Base-by-base conservation (phyloP, 2,797 vertebrate species). In the Coracias cyanogaster region DNA sequence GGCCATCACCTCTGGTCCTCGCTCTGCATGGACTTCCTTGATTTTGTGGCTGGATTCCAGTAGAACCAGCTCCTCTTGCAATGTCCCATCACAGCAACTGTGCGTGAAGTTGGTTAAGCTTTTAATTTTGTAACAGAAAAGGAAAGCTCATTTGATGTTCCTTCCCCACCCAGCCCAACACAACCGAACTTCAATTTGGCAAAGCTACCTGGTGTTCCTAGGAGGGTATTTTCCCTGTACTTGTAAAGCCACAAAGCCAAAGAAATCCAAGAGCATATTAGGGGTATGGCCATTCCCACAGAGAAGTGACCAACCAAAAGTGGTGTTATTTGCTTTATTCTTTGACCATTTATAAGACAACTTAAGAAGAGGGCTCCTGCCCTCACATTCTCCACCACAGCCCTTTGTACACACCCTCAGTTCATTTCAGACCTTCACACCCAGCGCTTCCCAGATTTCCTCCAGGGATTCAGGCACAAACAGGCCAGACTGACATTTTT, bases 381-480 rank as follows among this genome's bases (percentile, higher is more conserved):
- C 22, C 31, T 26, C 19, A 10, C 7, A 0, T 39, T 73, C 39
- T 77, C 54, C 3, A 1, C 22, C 31, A 58, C 29, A 1, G 25
- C 62, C 33, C 37, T 49, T 79, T 9, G 37, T 48, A 62, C 66
- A 39, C 24, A 37, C n/a, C 28, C 25, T 77, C 51, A 31, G 12
- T 29, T 43, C 28, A 0, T 70, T 51, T n/a, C 82, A 77, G 54
- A 55, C 43, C 54, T 69, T 70, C 5, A 15, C 24, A 61, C 74
- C 20, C 6, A 0, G 28, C 1, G 0, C 31, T 77, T 43, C 78
- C 45, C 58, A 58, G 49, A 17, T n/a, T 79, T 51, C 35, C 69
- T 45, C 18, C 43, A 10, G 3, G 6, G 10, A 37, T 16, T 31
- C 26, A 7, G 33, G 37, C 31, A 73, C 80, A 69, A 71, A 37